A percentile compares a stretch with the other conserved stretches of the same genome.
These are phyloP conservation scores for Bombus soroeensis DNA, from an alignment of 1,140 invertebrate genomes.

Conservation along the genomic window DNA sequence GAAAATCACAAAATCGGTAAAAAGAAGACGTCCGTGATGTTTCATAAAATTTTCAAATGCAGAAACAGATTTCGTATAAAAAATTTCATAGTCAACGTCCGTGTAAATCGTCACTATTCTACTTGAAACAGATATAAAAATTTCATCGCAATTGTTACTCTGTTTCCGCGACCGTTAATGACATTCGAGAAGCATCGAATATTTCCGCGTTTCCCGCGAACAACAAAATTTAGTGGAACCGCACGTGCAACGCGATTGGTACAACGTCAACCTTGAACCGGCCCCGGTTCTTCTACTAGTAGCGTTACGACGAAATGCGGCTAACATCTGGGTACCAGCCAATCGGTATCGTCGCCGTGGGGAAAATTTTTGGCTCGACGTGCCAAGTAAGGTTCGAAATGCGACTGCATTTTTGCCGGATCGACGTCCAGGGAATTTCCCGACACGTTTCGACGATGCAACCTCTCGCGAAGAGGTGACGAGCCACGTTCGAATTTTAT, in stretches of 20 bases:
- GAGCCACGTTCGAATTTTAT: neutral
- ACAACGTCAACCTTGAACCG: constrained; percentile 55
- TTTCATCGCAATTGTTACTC: neutral
- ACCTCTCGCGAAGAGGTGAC: neutral
- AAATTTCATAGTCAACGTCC: too few species aligned
- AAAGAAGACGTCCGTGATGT: too few species aligned
- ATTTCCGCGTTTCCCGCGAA: constrained; percentile 7
- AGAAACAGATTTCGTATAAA: too few species aligned
- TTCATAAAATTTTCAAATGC: too few species aligned
- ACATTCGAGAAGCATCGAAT: neutral
- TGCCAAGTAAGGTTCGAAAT: constrained; percentile 23
- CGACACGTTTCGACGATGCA: constrained; percentile 11
- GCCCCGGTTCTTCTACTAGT: neutral
- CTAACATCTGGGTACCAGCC: constrained; percentile 55
- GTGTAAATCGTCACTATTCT: too few species aligned
- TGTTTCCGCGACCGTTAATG: neutral
- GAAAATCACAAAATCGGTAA: too few species aligned
- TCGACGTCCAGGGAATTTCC: constrained; percentile 9
- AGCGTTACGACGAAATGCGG: constrained; percentile 33
- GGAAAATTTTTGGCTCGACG: constrained; percentile 46
- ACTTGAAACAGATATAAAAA: too few species aligned
- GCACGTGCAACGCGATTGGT: constrained; percentile 23
- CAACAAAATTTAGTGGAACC: constrained; percentile 20
- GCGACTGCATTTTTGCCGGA: constrained; percentile 8
- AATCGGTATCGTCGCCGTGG: constrained; percentile 48